phyloP scores from a whole-genome alignment of 2,888 invertebrate species.

The Vanessa cardui region DNA sequence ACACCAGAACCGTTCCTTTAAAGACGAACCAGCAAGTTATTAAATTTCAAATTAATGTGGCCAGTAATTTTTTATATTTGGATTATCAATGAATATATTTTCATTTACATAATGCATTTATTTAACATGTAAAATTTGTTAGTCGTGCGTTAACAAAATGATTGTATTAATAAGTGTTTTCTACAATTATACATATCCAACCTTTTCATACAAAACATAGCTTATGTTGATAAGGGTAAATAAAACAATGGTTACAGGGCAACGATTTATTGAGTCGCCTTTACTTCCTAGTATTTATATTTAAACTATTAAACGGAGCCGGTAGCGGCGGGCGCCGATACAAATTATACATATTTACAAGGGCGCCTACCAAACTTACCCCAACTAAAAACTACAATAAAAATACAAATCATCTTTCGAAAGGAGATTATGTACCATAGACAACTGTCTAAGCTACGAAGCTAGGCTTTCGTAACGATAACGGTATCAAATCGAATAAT shows the following conservation, averaged over 20 bases:
- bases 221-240: conserved; percentile 24
- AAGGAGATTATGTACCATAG: conserved; percentile 48
- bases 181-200: too few species aligned
- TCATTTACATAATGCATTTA: too few species aligned
- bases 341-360: conserved; percentile 37
- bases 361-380: conserved; percentile 18
- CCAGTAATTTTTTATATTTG: too few species aligned
- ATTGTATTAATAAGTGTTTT: too few species aligned
- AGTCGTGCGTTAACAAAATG: too few species aligned
- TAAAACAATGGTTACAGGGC: conserved; percentile 47
- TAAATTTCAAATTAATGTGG: too few species aligned
- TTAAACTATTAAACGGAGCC: conserved; percentile 41
- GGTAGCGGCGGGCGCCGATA: conserved; percentile 27
- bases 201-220: not conserved
- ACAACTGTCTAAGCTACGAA: conserved; percentile 39
- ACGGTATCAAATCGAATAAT: conserved; percentile 27
- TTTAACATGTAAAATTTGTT: too few species aligned
- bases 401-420: conserved; percentile 46
- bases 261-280: conserved; percentile 52
- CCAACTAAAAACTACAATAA: conserved; percentile 42
- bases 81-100: too few species aligned
- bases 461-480: conserved; percentile 37
- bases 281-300: conserved; percentile 42
- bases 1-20: too few species aligned
- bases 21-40: too few species aligned